Conservation (phyloP, 1,140 invertebrate species). For the Drosophila navojoa region DNA sequence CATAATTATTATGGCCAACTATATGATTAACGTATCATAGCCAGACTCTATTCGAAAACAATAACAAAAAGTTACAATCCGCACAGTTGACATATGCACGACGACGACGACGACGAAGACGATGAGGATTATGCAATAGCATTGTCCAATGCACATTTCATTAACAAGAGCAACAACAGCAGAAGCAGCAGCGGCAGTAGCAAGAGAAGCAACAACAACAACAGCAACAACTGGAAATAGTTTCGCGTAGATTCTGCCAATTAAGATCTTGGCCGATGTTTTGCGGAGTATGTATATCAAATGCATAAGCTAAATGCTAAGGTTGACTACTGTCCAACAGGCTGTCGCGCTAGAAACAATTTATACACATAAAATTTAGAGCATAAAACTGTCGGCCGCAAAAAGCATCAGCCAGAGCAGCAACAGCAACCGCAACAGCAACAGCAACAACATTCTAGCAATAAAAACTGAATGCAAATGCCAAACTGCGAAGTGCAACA, state of each 20-base stretch:
- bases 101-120: slow-evolving; percentile 1
- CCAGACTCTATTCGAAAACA: slow-evolving; percentile 21
- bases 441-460: slow-evolving; percentile 44
- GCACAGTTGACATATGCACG: slow-evolving; percentile 45
- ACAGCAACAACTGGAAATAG: slow-evolving; percentile 53
- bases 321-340: slow-evolving; percentile 63
- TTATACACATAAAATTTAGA: slow-evolving; percentile 80
- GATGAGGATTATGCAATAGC: slow-evolving; percentile 62
- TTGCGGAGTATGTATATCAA: slow-evolving; percentile 52
- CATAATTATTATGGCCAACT: slow-evolving; percentile 56
- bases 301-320: slow-evolving; percentile 74
- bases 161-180: slow-evolving; percentile 57
- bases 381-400: slow-evolving; percentile 72
- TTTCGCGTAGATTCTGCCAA: slow-evolving; percentile 59
- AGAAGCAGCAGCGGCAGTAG: neutral
- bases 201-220: neutral
- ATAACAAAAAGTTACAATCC: slow-evolving; percentile 26
- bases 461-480: slow-evolving; percentile 71
- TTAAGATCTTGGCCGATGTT: slow-evolving; percentile 65
- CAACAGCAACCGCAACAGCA: slow-evolving; percentile 27
- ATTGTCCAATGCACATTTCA: slow-evolving; percentile 72
- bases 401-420: slow-evolving; percentile 22
- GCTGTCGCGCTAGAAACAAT: slow-evolving; percentile 56
- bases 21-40: slow-evolving; percentile 54
- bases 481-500: slow-evolving; percentile 73